A percentile compares a stretch with the other conserved stretches of the same genome.
These are phyloP conservation scores for Agriopis aurantiaria DNA, from an alignment of 2,888 invertebrate species.

Conservation along the genomic window DNA sequence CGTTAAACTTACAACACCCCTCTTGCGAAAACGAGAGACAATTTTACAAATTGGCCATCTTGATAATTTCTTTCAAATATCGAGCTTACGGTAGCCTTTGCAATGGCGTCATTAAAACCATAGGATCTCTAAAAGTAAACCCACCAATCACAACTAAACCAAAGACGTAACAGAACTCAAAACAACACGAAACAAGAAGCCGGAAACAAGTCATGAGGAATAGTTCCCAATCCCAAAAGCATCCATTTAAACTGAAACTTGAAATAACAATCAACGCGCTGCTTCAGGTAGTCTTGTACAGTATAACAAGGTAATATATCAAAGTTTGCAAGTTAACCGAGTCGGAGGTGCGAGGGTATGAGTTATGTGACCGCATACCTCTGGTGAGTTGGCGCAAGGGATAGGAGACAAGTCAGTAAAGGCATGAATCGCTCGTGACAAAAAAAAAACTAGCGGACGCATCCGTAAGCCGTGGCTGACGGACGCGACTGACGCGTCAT, in stretches of 20 bases:
- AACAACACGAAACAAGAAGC: conserved; percentile 28
- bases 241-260: conserved; percentile 41
- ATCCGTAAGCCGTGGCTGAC: neutral
- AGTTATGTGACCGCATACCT: conserved; percentile 80
- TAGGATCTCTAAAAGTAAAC: neutral
- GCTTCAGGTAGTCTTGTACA: conserved; percentile 65
- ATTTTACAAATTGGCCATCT: too few relatives aligned
- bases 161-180: conserved; percentile 15
- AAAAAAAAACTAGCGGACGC: neutral
- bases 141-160: conserved; percentile 5
- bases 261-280: conserved; percentile 45
- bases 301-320: conserved; percentile 72
- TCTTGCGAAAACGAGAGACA: too few relatives aligned
- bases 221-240: conserved; percentile 42
- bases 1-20: too few relatives aligned
- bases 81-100: too few relatives aligned
- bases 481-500: too few relatives aligned
- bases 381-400: conserved; percentile 42
- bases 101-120: too few relatives aligned
- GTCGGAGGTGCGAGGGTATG: conserved; percentile 78
- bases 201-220: conserved; percentile 36
- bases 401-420: conserved; percentile 29
- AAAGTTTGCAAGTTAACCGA: conserved; percentile 81
- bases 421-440: neutral
- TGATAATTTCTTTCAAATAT: too few relatives aligned